Evolutionary conservation across 2,797 vertebrate species (phyloP), one percentile per base, ranked within the genome.

Genomic region (Chrysocyon brachyurus): DNA sequence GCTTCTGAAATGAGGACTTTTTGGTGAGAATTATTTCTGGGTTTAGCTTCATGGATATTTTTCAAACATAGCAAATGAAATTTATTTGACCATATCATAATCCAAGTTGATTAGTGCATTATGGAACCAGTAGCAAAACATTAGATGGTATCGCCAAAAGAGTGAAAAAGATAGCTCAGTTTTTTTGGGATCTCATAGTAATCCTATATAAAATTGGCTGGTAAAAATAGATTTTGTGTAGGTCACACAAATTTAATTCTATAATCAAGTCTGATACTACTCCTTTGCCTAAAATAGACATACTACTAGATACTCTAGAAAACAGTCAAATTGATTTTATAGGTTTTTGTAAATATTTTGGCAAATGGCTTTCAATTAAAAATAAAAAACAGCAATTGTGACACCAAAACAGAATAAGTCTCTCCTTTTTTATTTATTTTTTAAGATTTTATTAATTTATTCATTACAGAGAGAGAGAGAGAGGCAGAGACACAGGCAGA

Each of bases 1-100:
- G 3, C 28, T 26, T 87, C 36, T 82, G 49, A 83, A 26, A 36
- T 87, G 49, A 84, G 19, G 33, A 49, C 26, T 93, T 91, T 22
- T 88, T 88, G 61, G 49, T 91, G 26, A 93, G 52, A 73, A 7
- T 87, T 87, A 28, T 15, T 72, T 87, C 16, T 84, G 12, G 49
- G 63, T 49, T 94, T 84, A 78, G 46, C 33, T n/a, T 93, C 56
- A 95, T 36, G 78, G 33, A n/a, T 63, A 75, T n/a, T 78, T 11
- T 94, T 88, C 36, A 87, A 33, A 88, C 16, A 78, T n/a, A 63
- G 19, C 31, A 93, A 56, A 75, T 77, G 22, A 64, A 22, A 86
- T 56, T 63, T 11, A 68, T 57, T 92, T 68, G 22, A 86, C 64
- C 61, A 3, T 33, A 90, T 81, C 40, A 81, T 63, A 89, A 73